phyloP scores from a whole-genome alignment of 2,888 invertebrate species.

The Polydrusus pterygomalis region DNA sequence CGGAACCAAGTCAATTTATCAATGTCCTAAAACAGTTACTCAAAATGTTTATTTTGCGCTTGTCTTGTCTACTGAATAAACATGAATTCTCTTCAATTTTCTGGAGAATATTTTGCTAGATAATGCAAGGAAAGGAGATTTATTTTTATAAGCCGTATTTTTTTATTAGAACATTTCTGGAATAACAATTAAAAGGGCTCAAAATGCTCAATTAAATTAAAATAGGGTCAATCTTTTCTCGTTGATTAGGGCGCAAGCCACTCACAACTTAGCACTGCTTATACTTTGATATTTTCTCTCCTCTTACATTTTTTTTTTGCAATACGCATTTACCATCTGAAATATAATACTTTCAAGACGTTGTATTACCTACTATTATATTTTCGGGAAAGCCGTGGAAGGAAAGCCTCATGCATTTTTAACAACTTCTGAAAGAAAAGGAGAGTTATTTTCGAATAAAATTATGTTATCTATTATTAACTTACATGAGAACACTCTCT shows the following conservation, averaged over 20 bases:
- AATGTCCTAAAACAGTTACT: neutral
- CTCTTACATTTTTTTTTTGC: no score
- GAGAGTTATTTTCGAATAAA: neutral
- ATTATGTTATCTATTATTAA: neutral
- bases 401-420: neutral
- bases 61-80: slow-evolving; percentile 3
- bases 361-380: no score
- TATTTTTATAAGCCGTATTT: neutral
- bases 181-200: no score
- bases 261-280: no score
- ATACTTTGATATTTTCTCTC: no score
- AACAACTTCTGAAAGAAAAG: neutral
- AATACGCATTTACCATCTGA: no score
- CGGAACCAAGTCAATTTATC: neutral
- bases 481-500: neutral
- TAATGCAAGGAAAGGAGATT: neutral
- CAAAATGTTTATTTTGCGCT: neutral
- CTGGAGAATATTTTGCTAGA: neutral
- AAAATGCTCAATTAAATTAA: no score
- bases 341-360: no score
- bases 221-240: no score
- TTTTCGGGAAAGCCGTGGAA: neutral
- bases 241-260: no score
- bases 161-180: neutral
- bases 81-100: neutral